Conservation (phyloP, 2,797 vertebrate genomes). For the Gymnodraco acuticeps region DNA sequence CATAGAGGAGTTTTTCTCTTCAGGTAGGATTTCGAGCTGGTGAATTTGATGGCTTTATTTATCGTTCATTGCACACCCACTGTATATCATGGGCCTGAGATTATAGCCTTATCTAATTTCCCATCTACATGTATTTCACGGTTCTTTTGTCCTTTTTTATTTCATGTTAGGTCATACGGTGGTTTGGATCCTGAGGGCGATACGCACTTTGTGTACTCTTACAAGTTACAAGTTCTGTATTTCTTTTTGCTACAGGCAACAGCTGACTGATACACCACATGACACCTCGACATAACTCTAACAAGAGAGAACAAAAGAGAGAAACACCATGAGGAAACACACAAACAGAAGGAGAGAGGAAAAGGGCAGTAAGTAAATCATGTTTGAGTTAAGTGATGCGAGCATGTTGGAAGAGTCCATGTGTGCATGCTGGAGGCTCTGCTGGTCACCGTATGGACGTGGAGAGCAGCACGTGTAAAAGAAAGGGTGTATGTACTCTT, state of each 20-base stretch:
- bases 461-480: neutral
- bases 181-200: slow-evolving; percentile 3
- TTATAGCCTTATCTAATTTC: neutral
- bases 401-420: slow-evolving; percentile 18
- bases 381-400: slow-evolving; percentile 24
- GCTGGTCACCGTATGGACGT: slow-evolving; percentile 16
- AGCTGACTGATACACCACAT: slow-evolving; percentile 22
- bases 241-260: slow-evolving; percentile 9
- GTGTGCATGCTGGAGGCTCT: slow-evolving; percentile 21
- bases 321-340: neutral
- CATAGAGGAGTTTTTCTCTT: neutral
- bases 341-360: neutral
- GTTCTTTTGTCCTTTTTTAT: neutral
- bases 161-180: slow-evolving; percentile 6
- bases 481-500: neutral
- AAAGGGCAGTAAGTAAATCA: neutral
- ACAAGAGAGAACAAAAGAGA: slow-evolving; percentile 4
- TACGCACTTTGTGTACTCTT: neutral
- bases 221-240: slow-evolving; percentile 14
- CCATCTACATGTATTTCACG: neutral
- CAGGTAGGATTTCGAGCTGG: neutral
- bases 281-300: slow-evolving; percentile 21
- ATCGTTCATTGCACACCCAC: neutral
- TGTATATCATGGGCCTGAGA: neutral
- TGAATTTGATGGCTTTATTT: neutral